Evolutionary conservation across 2,888 invertebrate species (phyloP), one percentile per base, ranked within the genome.

Genomic region (Phorcus lineatus): DNA sequence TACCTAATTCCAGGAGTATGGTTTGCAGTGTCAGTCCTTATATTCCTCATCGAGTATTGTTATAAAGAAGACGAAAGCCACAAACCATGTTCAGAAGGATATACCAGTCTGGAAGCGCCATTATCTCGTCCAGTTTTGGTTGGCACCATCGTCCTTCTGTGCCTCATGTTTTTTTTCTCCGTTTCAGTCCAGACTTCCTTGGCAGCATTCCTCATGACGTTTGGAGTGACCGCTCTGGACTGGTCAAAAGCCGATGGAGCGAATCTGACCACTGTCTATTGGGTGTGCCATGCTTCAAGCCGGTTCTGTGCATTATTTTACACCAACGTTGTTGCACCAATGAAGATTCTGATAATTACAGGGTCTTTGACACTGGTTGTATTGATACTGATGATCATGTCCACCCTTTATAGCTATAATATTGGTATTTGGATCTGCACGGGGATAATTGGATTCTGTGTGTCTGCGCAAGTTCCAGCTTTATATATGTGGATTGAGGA

Each of bases 391-490:
- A 47, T 77, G 66, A 17, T 79, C 22, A 24, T 80, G 3, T 77
- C 75, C 47, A 74, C 83, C 86, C 11, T 82, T 90, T 36, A 83
- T 90, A 16, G 77, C 86, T 19, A 76, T 17, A 16, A 2, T 22
- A 16, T 55, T 9, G 79, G 78, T 16, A 40, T 81, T 6, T 93
- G 92, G 91, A 76, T 91, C 16, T 90, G 91, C 7, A 87, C 92
- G 16, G 88, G 47, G 7, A 57, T 91, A 2, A 84, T 93, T 13
- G 93, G 93, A 0, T 80, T 91, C 17, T 91, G 93, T 4, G 87
- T 93, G 86, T 91, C 93, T 0, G 91, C 92, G 4, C 90, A 93
- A 16, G 93, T 93, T 80, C 93, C 93, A 11, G 88, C 93, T 3
- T 90, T 91, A 9, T 88, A 93, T 53, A 86, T 91, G 7, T 93